phyloP scores from a whole-genome alignment of 2,888 invertebrate species.

The Ormyrus rosae region DNA sequence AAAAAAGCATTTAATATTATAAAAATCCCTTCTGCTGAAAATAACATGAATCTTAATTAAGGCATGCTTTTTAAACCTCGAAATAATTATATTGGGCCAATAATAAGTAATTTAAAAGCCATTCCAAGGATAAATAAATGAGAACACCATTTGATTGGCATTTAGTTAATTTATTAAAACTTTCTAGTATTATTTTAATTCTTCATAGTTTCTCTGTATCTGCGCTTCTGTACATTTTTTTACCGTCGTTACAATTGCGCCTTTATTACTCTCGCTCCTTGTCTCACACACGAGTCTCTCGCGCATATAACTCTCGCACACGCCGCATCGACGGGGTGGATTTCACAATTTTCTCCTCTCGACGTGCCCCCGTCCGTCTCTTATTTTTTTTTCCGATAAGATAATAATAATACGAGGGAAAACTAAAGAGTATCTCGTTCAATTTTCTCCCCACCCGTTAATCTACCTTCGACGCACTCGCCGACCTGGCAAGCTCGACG shows the following conservation, averaged over 20 bases:
- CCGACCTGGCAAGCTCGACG: neutral
- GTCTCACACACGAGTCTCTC: neutral
- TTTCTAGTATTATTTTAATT: constrained; percentile 66
- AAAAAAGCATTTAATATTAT: too few species aligned
- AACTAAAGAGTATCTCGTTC: constrained; percentile 17
- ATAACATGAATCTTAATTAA: too few species aligned
- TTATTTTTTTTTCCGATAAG: constrained; percentile 3
- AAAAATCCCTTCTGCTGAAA: too few species aligned
- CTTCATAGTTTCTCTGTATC: constrained; percentile 54
- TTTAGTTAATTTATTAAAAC: constrained; percentile 69
- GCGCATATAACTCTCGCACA: neutral
- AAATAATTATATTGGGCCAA: too few species aligned
- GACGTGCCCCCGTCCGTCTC: neutral
- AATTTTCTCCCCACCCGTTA: constrained; percentile 14
- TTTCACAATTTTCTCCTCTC: constrained; percentile 13
- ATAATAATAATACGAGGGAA: constrained; percentile 34
- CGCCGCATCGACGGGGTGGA: neutral
- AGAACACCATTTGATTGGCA: constrained; percentile 22
- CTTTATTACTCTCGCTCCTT: neutral
- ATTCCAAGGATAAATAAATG: neutral
- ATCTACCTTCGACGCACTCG: neutral
- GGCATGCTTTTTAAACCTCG: too few species aligned
- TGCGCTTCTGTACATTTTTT: constrained; percentile 58
- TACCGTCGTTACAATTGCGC: constrained; percentile 39
- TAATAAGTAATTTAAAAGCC: neutral